Conservation (phyloP, 2,888 invertebrate genomes). For the Hoplodrina blanda region DNA sequence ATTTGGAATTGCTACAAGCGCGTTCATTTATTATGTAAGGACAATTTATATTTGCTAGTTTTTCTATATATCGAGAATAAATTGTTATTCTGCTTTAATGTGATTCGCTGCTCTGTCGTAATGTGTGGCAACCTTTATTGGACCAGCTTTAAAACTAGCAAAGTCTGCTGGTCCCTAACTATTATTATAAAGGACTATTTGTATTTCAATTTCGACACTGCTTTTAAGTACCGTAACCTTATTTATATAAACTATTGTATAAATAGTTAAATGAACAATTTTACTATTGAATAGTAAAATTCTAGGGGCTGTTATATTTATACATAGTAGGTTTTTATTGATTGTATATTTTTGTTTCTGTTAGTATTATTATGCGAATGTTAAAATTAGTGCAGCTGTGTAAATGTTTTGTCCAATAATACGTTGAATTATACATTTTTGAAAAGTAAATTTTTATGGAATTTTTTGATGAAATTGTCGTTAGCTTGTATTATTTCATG, state of each 20-base stretch:
- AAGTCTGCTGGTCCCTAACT: conserved; percentile 58
- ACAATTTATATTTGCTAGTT: conserved; percentile 15
- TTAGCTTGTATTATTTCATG: conserved; percentile 70
- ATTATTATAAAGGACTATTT: conserved; percentile 61
- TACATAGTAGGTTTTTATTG: conserved; percentile 76
- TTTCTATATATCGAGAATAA: conserved; percentile 12
- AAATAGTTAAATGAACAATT: conserved; percentile 80
- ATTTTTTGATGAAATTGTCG: conserved; percentile 59
- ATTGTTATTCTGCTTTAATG: conserved; percentile 15
- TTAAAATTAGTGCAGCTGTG: conserved; percentile 67
- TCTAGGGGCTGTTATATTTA: conserved; percentile 89
- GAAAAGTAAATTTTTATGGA: conserved; percentile 43
- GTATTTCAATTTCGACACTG: conserved; percentile 82
- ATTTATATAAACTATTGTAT: conserved; percentile 78
- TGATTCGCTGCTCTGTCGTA: conserved; percentile 21
- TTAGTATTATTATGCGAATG: conserved; percentile 68
- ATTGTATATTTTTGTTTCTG: conserved; percentile 87
- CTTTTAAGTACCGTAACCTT: conserved; percentile 83
- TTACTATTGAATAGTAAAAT: conserved; percentile 89
- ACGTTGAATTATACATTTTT: conserved; percentile 53
- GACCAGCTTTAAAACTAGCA: conserved; percentile 51
- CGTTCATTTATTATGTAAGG: conserved; percentile 47
- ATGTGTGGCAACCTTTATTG: conserved; percentile 49
- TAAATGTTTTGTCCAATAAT: conserved; percentile 45
- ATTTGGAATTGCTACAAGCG: conserved; percentile 51